Evolutionary conservation across 1,140 invertebrate genomes (phyloP).

Genomic region (Papilio dardanus): DNA sequence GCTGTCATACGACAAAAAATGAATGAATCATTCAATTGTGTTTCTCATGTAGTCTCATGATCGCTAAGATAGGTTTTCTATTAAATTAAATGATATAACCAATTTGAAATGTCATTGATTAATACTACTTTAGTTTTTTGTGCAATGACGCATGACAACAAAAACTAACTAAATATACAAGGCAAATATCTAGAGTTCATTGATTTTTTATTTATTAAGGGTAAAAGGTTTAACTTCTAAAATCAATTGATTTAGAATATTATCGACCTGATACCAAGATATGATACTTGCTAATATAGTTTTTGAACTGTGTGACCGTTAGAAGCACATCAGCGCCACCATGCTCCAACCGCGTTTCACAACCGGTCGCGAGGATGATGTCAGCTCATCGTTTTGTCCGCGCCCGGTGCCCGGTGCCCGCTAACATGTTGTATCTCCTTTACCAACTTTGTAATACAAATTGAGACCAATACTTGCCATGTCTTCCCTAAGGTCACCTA

Average conservation of each 20-base stretch:
- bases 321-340: neutral
- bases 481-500: too few relatives aligned
- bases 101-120: neutral
- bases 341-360: neutral
- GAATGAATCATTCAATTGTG: neutral
- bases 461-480: too few relatives aligned
- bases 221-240: too few relatives aligned
- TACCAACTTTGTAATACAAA: neutral
- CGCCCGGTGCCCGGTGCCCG: neutral
- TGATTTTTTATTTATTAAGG: neutral
- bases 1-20: neutral
- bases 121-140: neutral
- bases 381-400: neutral
- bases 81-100: neutral
- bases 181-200: neutral
- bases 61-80: neutral
- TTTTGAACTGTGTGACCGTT: neutral
- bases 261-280: too few relatives aligned
- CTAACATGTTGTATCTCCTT: neutral
- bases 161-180: neutral
- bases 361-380: constrained; percentile 21
- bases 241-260: too few relatives aligned
- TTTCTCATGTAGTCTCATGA: neutral
- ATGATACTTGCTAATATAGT: too few relatives aligned
- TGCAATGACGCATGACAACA: neutral